Conservation (phyloP, 2,797 vertebrate species). For the Ibycter americanus region DNA sequence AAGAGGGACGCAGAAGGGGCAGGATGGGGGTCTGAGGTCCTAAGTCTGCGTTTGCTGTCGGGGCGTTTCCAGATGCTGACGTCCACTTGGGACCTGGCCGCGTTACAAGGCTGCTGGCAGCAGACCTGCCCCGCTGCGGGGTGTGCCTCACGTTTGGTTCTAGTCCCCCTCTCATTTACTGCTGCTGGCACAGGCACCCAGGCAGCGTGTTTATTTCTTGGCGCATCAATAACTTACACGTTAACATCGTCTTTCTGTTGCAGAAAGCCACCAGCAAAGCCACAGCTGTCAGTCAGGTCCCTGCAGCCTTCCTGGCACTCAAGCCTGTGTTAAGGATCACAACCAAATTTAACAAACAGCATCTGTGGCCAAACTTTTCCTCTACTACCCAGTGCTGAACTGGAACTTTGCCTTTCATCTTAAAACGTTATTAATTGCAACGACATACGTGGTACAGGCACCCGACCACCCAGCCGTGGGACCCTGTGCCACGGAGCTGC, state of each 20-base stretch:
- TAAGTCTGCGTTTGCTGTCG: neutral
- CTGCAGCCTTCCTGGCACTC: neutral
- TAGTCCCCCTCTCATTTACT: neutral
- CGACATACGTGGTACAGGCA: accelerated
- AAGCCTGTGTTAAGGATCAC: neutral
- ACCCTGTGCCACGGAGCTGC: too few species aligned
- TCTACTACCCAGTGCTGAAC: neutral
- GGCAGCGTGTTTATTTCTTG: neutral
- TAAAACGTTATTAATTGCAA: neutral
- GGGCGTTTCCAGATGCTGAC: neutral
- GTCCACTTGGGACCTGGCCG: neutral
- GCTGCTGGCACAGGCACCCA: neutral
- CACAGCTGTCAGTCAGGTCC: neutral
- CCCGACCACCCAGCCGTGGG: neutral
- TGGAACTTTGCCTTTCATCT: neutral
- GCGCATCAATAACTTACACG: neutral
- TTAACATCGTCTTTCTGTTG: neutral
- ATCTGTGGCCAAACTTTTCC: neutral
- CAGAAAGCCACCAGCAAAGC: neutral
- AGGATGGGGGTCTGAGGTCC: neutral
- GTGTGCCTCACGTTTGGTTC: neutral
- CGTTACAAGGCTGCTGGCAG: neutral
- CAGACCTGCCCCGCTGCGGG: neutral
- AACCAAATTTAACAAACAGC: neutral
- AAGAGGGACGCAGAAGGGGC: neutral